Evolutionary conservation across 64 coral and sea anemone species (phyloP).

Genomic region (Porites lutea): DNA sequence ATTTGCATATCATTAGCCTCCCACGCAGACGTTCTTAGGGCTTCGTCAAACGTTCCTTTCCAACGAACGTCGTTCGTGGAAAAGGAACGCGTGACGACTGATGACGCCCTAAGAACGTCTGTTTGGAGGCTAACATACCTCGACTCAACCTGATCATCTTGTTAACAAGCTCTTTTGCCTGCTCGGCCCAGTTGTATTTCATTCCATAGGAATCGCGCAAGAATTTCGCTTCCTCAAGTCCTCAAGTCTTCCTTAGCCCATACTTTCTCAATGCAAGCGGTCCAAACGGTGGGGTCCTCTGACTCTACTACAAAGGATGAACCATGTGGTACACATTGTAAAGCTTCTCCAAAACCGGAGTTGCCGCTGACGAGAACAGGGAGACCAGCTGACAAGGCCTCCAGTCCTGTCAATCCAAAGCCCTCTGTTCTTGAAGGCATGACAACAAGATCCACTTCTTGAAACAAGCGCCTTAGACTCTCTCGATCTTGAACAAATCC

Average conservation of each 20-base stretch:
- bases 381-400: constrained; percentile 29
- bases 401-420: constrained; percentile 7
- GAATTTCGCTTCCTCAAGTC: background rate
- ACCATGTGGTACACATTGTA: background rate
- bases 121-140: too few species aligned
- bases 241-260: background rate
- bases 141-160: background rate
- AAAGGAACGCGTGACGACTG: too few species aligned
- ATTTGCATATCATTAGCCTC: too few species aligned
- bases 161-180: background rate
- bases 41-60: too few species aligned
- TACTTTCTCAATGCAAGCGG: background rate
- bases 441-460: background rate
- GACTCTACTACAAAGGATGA: background rate
- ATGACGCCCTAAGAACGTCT: too few species aligned
- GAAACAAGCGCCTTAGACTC: background rate
- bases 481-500: background rate
- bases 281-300: background rate
- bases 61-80: too few species aligned
- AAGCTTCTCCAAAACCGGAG: constrained; percentile 30
- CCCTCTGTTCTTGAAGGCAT: constrained; percentile 20
- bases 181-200: constrained; percentile 27
- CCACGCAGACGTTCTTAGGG: too few species aligned
- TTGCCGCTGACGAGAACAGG: constrained; percentile 35
- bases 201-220: background rate